A percentile compares a stretch with the other conserved stretches of the same genome.
Evolutionary conservation across 1,140 invertebrate genomes (phyloP).

Genomic region (Rhopalosiphum padi): DNA sequence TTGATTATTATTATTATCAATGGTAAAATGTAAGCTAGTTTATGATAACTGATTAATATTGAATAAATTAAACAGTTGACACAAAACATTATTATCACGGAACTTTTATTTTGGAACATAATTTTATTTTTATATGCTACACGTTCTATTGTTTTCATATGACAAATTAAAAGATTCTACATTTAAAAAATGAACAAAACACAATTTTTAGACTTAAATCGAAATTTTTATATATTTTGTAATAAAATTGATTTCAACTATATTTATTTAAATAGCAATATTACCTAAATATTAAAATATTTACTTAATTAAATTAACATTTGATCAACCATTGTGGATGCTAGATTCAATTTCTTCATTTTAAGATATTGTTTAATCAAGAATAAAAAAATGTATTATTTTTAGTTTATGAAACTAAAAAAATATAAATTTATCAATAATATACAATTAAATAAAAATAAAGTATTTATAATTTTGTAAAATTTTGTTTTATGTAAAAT

Average conservation of each 20-base stretch:
- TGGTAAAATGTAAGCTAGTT: not conserved
- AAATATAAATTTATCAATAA: conserved; percentile 29
- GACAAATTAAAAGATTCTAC: not conserved
- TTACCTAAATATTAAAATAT: not conserved
- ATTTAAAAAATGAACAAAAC: not conserved
- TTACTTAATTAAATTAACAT: not conserved
- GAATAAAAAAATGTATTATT: conserved; percentile 2
- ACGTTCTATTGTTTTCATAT: not conserved
- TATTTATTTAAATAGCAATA: not conserved
- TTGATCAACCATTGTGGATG: not conserved
- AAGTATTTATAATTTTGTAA: conserved; percentile 16
- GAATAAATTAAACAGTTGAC: conserved; percentile 38
- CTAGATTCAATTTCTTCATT: not conserved
- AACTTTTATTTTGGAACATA: not conserved
- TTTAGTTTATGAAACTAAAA: conserved; percentile 21
- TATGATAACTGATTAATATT: not conserved
- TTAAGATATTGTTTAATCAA: not conserved
- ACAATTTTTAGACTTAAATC: not conserved
- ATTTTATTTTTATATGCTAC: not conserved
- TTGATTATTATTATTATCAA: too few species aligned
- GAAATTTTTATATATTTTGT: not conserved
- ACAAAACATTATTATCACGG: conserved; percentile 16
- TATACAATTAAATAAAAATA: conserved; percentile 34
- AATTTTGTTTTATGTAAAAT: not conserved
- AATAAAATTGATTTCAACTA: not conserved